These are phyloP conservation scores for Scrobipalpa costella DNA, from an alignment of 2,888 invertebrate species.

Conservation along the genomic window DNA sequence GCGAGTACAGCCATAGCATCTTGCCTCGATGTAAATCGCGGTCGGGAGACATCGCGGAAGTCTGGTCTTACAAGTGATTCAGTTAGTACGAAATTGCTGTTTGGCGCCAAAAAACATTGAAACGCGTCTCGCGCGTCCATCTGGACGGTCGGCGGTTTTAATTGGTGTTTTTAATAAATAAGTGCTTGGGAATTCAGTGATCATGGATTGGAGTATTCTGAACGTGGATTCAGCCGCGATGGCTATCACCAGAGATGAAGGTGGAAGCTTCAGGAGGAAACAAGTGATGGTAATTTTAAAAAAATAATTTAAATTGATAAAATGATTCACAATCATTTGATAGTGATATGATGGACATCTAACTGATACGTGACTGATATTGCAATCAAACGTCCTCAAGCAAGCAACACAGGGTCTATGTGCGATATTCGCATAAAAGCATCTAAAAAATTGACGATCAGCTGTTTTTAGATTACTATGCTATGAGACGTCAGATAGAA, in stretches of 20 bases:
- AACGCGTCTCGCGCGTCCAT: conserved; percentile 36
- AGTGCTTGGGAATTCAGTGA: conserved; percentile 36
- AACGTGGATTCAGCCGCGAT: conserved; percentile 83
- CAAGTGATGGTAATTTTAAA: conserved; percentile 48
- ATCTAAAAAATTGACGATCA: no score
- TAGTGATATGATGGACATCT: no score
- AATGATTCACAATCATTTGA: no score
- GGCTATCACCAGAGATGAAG: conserved; percentile 86
- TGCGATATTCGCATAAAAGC: no score
- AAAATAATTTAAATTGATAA: not conserved
- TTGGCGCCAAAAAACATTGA: conserved; percentile 50
- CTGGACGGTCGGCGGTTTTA: conserved; percentile 32
- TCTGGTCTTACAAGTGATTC: conserved; percentile 35
- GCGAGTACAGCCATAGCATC: conserved; percentile 36
- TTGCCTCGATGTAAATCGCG: conserved; percentile 41
- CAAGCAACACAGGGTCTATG: no score
- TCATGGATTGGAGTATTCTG: conserved; percentile 88
- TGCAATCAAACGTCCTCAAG: no score
- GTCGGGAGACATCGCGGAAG: conserved; percentile 46
- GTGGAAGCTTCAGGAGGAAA: conserved; percentile 76
- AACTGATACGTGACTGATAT: no score
- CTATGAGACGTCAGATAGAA: no score
- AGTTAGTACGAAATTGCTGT: conserved; percentile 40
- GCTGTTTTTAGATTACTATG: no score
- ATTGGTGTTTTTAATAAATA: conserved; percentile 31